Conservation (phyloP, 2,797 vertebrate genomes). For the Catharus ustulatus region DNA sequence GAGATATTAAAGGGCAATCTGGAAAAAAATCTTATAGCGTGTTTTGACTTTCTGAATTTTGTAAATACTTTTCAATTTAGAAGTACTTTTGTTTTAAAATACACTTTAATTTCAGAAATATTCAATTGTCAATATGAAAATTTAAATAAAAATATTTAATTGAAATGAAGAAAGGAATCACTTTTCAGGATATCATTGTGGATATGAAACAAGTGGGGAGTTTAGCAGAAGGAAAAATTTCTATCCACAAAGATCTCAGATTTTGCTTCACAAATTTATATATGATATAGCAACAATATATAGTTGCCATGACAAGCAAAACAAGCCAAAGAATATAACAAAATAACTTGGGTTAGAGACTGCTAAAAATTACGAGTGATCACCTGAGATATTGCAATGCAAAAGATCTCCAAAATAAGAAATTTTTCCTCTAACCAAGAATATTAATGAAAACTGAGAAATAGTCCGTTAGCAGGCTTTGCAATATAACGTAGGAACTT, state of each 20-base stretch:
- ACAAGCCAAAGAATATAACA: neutral
- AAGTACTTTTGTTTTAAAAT: neutral
- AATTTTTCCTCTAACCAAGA: neutral
- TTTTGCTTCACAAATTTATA: neutral
- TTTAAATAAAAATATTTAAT: neutral
- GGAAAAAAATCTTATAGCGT: neutral
- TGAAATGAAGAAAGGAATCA: fast-evolving
- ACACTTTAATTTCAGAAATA: neutral
- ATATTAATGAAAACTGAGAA: neutral
- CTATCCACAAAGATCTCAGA: neutral
- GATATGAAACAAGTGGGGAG: fast-evolving
- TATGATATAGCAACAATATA: neutral
- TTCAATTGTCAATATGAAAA: neutral
- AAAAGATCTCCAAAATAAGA: neutral
- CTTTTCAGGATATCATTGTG: neutral
- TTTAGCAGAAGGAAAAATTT: neutral
- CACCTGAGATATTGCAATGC: neutral
- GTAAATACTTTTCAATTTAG: neutral
- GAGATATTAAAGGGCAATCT: fast-evolving
- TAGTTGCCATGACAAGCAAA: neutral
- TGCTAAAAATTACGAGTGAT: neutral
- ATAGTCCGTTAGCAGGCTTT: neutral
- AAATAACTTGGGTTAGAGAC: neutral
- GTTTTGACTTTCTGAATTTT: neutral
- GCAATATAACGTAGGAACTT: neutral